Percentiles rank a stretch among this genome's conserved stretches.
Evolutionary conservation across 2,888 invertebrate species (phyloP).

Genomic region (Platerodrilus igneus): DNA sequence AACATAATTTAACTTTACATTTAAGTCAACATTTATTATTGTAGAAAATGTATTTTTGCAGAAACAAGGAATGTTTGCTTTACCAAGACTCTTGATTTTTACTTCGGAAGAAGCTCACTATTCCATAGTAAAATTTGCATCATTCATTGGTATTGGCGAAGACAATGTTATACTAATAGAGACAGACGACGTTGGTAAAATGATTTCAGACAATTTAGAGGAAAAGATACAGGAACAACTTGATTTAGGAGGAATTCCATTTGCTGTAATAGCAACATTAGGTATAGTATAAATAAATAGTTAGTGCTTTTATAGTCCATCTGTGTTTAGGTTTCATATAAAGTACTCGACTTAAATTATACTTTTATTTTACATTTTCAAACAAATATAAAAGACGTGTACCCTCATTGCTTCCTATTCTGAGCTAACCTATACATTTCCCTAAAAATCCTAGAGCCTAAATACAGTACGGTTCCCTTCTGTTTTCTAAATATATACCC

Average conservation of each 20-base stretch:
- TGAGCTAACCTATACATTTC: too few relatives aligned
- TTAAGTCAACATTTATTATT: too few relatives aligned
- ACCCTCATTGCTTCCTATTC: too few relatives aligned
- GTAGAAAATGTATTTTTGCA: conserved; percentile 32
- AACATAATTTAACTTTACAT: too few relatives aligned
- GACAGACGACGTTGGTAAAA: conserved; percentile 46
- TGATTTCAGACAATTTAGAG: conserved; percentile 42
- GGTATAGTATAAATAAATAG: conserved; percentile 33
- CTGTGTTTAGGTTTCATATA: too few relatives aligned
- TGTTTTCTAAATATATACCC: too few relatives aligned
- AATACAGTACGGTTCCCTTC: too few relatives aligned
- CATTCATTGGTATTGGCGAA: conserved; percentile 56
- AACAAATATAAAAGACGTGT: too few relatives aligned
- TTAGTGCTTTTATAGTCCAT: too few relatives aligned
- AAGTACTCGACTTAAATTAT: too few relatives aligned
- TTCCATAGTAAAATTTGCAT: conserved; percentile 56
- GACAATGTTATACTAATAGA: conserved; percentile 52
- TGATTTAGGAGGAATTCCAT: conserved; percentile 42
- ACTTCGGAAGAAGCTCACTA: conserved; percentile 60
- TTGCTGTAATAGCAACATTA: conserved; percentile 50
- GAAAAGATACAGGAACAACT: conserved; percentile 41
- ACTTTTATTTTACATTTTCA: too few relatives aligned
- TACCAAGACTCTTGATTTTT: conserved; percentile 49
- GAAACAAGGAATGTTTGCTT: conserved; percentile 44
- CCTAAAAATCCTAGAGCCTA: too few relatives aligned